Percentiles rank a stretch among this genome's conserved stretches.
phyloP scores from a whole-genome alignment of 2,888 invertebrate species.

The Bellardia bayeri region DNA sequence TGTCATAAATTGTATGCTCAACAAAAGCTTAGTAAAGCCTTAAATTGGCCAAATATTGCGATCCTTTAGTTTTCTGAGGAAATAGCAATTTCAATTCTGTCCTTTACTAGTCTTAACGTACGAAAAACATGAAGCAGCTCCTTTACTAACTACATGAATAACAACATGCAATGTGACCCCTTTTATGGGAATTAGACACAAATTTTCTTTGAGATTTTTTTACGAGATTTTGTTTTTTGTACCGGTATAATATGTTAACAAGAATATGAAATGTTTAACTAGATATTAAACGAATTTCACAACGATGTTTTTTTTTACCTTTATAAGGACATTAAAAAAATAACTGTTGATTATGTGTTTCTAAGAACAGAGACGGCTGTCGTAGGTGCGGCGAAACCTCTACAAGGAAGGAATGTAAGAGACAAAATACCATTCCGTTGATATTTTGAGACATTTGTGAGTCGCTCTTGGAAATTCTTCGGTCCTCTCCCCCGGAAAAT shows the following conservation, averaged over 20 bases:
- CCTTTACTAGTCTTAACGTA: background rate
- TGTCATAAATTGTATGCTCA: constrained; percentile 73
- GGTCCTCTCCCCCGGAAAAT: no score
- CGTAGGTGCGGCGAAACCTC: background rate
- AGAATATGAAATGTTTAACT: constrained; percentile 67
- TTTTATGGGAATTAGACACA: constrained; percentile 54
- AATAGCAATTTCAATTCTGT: constrained; percentile 7
- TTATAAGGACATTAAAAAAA: background rate
- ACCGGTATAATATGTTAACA: constrained; percentile 50
- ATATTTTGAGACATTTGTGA: no score
- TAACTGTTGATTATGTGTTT: background rate
- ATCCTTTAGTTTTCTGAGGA: constrained; percentile 20
- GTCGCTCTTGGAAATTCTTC: no score
- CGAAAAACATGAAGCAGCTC: background rate
- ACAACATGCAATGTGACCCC: constrained; percentile 59
- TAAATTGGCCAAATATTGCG: constrained; percentile 68
- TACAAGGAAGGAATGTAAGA: no score
- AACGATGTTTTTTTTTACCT: background rate
- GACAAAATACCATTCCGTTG: no score
- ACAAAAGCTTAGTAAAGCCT: constrained; percentile 69
- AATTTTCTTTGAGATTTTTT: constrained; percentile 43
- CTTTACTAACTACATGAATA: constrained; percentile 46
- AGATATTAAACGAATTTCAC: constrained; percentile 46
- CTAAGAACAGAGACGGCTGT: background rate
- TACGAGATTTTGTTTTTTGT: constrained; percentile 28